Evolutionary conservation across 1,140 invertebrate genomes (phyloP).

Genomic region (Zaprionus vittiger): DNA sequence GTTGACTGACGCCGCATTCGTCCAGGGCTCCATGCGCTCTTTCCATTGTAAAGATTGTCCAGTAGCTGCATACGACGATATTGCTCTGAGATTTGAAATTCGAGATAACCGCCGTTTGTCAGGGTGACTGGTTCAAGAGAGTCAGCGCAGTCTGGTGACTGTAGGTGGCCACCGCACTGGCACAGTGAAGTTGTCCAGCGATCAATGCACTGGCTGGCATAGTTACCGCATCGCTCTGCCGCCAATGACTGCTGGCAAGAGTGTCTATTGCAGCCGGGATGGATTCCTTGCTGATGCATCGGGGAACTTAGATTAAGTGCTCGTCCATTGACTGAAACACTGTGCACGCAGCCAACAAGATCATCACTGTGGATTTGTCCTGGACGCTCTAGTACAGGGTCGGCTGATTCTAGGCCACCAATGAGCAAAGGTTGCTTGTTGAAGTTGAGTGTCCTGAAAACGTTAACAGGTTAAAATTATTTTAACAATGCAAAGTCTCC

Average conservation of each 20-base stretch:
- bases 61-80: constrained; percentile 93
- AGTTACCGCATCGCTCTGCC: constrained; percentile 86
- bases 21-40: constrained; percentile 87
- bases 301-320: constrained; percentile 92
- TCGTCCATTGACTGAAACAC: constrained; percentile 93
- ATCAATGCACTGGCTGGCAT: constrained; percentile 91
- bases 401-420: constrained; percentile 93
- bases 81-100: constrained; percentile 92
- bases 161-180: constrained; percentile 88
- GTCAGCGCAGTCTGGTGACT: constrained; percentile 91
- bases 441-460: constrained; percentile 93
- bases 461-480: background rate
- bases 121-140: constrained; percentile 93
- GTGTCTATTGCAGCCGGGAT: constrained; percentile 89
- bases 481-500: background rate
- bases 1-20: constrained; percentile 44
- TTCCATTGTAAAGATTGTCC: constrained; percentile 90
- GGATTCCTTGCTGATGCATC: constrained; percentile 89
- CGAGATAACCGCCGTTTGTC: constrained; percentile 90
- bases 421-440: constrained; percentile 94
- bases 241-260: constrained; percentile 85
- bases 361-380: constrained; percentile 96
- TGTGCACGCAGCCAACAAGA: constrained; percentile 96
- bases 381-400: constrained; percentile 93
- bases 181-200: constrained; percentile 91